Conservation (phyloP, 1,140 invertebrate genomes). For the Spodoptera frugiperda region DNA sequence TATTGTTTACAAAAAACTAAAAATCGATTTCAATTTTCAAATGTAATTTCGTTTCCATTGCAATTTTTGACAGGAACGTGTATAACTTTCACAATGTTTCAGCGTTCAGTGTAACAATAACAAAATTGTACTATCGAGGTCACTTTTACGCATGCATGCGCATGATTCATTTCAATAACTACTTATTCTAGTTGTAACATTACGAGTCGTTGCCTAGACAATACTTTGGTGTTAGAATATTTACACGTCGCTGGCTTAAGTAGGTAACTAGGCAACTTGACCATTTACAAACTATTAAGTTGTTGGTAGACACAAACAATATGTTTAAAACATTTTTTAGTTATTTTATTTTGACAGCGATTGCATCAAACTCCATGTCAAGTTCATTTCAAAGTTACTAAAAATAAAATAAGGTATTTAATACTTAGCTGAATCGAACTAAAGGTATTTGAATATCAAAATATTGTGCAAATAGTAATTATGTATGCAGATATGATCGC, state of each 20-base stretch:
- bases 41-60: constrained; percentile 18
- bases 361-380: neutral
- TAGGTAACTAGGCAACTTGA: constrained; percentile 1
- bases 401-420: constrained; percentile 10
- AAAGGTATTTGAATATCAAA: constrained; percentile 8
- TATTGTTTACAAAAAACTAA: constrained; percentile 13
- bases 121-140: constrained; percentile 54
- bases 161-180: constrained; percentile 50
- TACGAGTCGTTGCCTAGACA: constrained; percentile 25
- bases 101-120: constrained; percentile 51
- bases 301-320: neutral
- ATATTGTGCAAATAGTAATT: constrained; percentile 23
- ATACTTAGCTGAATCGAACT: constrained; percentile 12
- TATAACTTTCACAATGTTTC: constrained; percentile 48
- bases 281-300: neutral
- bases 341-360: neutral
- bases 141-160: constrained; percentile 60
- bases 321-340: neutral
- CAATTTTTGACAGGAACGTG: constrained; percentile 21
- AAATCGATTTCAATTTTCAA: constrained; percentile 9
- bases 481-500: neutral
- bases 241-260: constrained; percentile 10
- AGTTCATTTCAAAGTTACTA: constrained; percentile 32
- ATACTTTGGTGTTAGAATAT: constrained; percentile 28
- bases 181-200: constrained; percentile 19